Evolutionary conservation across 2,797 vertebrate species (phyloP), one percentile per base, ranked within the genome.

Genomic region (Ctenopoma kingsleyae): DNA sequence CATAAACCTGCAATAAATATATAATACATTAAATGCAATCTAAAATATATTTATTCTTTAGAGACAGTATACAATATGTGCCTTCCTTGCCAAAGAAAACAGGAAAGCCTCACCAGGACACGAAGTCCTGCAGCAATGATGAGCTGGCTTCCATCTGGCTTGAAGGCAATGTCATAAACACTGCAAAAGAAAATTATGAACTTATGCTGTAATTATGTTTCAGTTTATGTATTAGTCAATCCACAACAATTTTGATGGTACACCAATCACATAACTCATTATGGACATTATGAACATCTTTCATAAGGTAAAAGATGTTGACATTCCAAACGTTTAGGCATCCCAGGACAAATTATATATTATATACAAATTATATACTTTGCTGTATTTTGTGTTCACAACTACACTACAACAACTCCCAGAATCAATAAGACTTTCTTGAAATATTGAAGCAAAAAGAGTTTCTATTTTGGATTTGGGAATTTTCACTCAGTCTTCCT

Each of bases 131-230:
- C 96, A 81, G 98, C 97, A 81, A 99, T 94, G 74, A 99, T 97
- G 79, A 99, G 88, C 23, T 99, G 98, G 46, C 93, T 97, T 82
- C 98, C 98, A 86, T 99, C 98, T 5, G 98, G 98, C 80, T 98
- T 98, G 92, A 99, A 99, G 0, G 97, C 96, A 20, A 99, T 92
- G 74, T 99, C 98, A 87, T 98, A 98, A 86, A 99, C 95, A 78
- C 98, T 99, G 82, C 46, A 74, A 84, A 22, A 19, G 32, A 56
- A 16, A 61, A 57, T 16, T 48, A 63, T 15, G 36, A 0, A 69
- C 46, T n/a, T 20, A 20, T 30, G 41, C 20, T 66, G 12, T 67
- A 65, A 55, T 17, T 5, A 6, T 49, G 61, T 57, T 35, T 40
- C 15, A 23, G 12, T 59, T 11, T 20, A 55, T 27, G 13, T 12